phyloP scores from a whole-genome alignment of 2,888 invertebrate species.

The Temnothorax unifasciatus region DNA sequence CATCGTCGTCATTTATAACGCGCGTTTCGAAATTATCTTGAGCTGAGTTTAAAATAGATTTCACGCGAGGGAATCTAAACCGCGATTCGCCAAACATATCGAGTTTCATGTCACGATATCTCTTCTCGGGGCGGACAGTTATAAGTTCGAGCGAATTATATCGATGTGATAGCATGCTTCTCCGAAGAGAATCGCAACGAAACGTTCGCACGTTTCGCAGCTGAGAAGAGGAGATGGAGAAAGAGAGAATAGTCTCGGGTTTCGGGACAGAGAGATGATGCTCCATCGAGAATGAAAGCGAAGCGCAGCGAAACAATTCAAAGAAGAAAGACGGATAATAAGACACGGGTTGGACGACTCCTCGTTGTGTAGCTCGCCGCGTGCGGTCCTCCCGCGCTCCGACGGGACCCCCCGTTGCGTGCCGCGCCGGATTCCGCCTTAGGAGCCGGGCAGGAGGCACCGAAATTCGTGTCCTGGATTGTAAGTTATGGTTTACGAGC shows the following conservation, averaged over 20 bases:
- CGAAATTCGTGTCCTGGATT: constrained; percentile 80
- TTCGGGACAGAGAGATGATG: constrained; percentile 52
- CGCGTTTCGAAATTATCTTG: background rate
- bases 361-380: constrained; percentile 79
- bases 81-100: background rate
- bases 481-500: constrained; percentile 72
- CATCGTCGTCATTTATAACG: background rate
- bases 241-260: constrained; percentile 51
- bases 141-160: constrained; percentile 38
- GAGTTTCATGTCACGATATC: constrained; percentile 39
- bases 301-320: constrained; percentile 60
- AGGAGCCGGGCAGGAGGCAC: constrained; percentile 74
- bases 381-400: constrained; percentile 78
- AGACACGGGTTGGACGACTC: constrained; percentile 62
- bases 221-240: background rate
- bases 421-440: constrained; percentile 53
- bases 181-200: constrained; percentile 9
- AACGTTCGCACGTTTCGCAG: background rate
- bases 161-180: constrained; percentile 38
- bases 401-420: constrained; percentile 79
- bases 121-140: background rate
- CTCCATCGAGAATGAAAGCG: constrained; percentile 57
- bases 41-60: constrained; percentile 35
- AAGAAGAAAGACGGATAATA: constrained; percentile 64
- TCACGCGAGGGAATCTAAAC: background rate